A percentile compares a stretch with the other conserved stretches of the same genome.
Conservation (phyloP, 1,140 invertebrate species). For the Macrobrachium nipponense region DNA sequence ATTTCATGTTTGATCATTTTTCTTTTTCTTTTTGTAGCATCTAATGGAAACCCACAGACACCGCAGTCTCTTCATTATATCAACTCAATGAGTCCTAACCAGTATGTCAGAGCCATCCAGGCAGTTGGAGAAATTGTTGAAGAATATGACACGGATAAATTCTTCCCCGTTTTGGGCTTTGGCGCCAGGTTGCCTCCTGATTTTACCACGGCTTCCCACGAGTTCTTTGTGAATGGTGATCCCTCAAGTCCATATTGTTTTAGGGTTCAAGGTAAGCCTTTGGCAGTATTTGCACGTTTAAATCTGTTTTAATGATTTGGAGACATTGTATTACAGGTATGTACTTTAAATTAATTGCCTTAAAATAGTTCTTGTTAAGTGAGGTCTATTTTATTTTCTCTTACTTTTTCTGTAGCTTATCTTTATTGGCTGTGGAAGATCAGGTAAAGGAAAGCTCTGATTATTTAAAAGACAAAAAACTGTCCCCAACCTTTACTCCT, state of each 20-base stretch:
- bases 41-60: conserved; percentile 75
- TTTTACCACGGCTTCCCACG: conserved; percentile 71
- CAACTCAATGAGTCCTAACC: conserved; percentile 69
- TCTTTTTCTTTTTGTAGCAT: conserved; percentile 70
- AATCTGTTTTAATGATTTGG: conserved; percentile 29
- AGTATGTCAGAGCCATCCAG: conserved; percentile 74
- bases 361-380: too few relatives aligned
- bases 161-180: conserved; percentile 75
- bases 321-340: background rate
- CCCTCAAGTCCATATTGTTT: conserved; percentile 73
- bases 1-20: background rate
- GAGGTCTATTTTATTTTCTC: too few relatives aligned
- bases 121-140: conserved; percentile 77
- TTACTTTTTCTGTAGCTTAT: too few relatives aligned
- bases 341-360: background rate
- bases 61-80: conserved; percentile 75
- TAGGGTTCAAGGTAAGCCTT: conserved; percentile 66
- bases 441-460: too few relatives aligned
- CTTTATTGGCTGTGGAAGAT: too few relatives aligned
- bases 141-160: conserved; percentile 74
- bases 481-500: too few relatives aligned
- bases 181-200: conserved; percentile 72
- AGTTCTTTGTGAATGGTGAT: conserved; percentile 74
- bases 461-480: too few relatives aligned
- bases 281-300: background rate